Evolutionary conservation across 2,888 invertebrate species (phyloP), one percentile per base, ranked within the genome.

Genomic region (Antheraea yamamai): DNA sequence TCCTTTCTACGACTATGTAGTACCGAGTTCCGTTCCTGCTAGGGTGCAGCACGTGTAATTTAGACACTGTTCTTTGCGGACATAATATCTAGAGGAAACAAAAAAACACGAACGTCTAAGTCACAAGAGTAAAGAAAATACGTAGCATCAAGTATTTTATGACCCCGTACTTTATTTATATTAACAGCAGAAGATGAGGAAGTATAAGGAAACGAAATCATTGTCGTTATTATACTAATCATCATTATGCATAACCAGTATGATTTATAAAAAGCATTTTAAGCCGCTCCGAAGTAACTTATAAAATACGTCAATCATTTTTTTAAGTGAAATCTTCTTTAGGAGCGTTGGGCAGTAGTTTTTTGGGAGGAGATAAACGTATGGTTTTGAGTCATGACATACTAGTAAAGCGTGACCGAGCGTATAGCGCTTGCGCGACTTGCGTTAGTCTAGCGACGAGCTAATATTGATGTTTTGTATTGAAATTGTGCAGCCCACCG

Each of bases 1-100:
- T 95, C 10, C 97, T 96, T 80, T 96, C 96, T 47, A 97, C 96
- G 1, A 97, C 95, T 74, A 97, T 92, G 87, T 97, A 96, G 89
- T 97, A 97, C 68, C 96, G 95, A 23, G 96, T 95, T 2, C 88
- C 87, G 82, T 95, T 95, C 89, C 95, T 95, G 73, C 95, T 94
- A 0, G 97, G 96, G 74, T 96, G 96, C 23, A 97, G 85, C 20
- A 96, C 95, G 81, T 97, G 95, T 4, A 97, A 89, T 83, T 96
- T 97, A 35, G 96, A 95, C 78, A 95, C 95, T 20, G 96, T 95
- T 77, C 96, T 95, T 84, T 96, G 96, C 0, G 97, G 96, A 78
- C 96, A 97, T 51, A 96, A 94, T 20, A 97, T 92, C 94, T 94
- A 79, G 0, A 76, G 76, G 30, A 58, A 23, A 47, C 12, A 47